Base-by-base conservation (phyloP, 2,797 vertebrate genomes). In the Sphenodon punctatus region DNA sequence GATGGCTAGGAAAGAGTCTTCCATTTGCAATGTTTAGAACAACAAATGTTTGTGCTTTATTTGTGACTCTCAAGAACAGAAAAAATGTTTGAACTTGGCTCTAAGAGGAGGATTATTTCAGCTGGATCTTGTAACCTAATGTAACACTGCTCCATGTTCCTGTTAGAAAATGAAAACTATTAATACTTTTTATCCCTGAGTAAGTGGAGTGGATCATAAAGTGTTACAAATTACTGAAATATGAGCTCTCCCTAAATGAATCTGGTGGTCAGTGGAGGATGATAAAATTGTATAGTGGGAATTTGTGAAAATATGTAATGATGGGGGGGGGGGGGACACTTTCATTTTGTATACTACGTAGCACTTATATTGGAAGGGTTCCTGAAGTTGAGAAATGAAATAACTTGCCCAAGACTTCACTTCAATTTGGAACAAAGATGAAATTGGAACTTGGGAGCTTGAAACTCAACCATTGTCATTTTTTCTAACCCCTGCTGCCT, bases 201-300 rank as follows among this genome's bases (percentile, higher is more conserved):
- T 75, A 71, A 74, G 76, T 22, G 72, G 83, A 46, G 74, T 67
- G 80, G 67, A 75, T 67, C 86, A 69, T 82, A 70, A 88, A 82
- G 84, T 86, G 69, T 73, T 81, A 77, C 73, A 3, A 1, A 60
- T 66, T 51, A 67, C 10, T 59, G 10, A 87, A 84, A 70, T 23
- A 45, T 42, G 67, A 51, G 74, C 59, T 67, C 43, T 48, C 71
- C 46, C 60, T 67, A 27, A 48, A 58, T 22, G 58, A 42, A 71
- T 73, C 22, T 59, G 19, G 60, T 23, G 69, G 72, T 30, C 20
- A 20, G 13, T 32, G 56, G 70, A 23, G 41, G 67, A 55, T 72
- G 30, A 32, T 36, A 59, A 13, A 74, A 67, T 38, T 39, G 14
- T 72, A 80, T 51, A 51, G 51, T 34, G 68, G 69, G 69, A 19